Percentiles rank a stretch among this genome's conserved stretches.
phyloP scores from a whole-genome alignment of 1,140 invertebrate species.

The Branchinecta lynchi region DNA sequence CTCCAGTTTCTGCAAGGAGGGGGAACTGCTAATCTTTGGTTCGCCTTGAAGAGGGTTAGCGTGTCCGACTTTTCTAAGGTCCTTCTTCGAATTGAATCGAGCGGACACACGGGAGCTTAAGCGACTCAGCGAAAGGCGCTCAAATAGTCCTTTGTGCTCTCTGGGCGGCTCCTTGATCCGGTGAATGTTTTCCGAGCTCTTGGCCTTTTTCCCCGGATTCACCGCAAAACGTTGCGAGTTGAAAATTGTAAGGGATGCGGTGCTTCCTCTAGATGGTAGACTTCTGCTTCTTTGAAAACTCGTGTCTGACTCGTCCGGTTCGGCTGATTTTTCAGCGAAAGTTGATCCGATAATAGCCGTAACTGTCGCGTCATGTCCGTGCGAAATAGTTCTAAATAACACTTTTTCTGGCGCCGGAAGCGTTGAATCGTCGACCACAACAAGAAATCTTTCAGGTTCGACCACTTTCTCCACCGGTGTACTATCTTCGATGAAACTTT shows the following conservation, averaged over 20 bases:
- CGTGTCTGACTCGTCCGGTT: background rate
- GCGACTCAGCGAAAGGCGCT: background rate
- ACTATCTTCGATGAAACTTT: slow-evolving; percentile 29
- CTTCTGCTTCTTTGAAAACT: too few species aligned
- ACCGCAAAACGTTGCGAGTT: too few species aligned
- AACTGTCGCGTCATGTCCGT: background rate
- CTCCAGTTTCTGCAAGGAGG: too few species aligned
- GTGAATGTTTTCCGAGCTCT: background rate
- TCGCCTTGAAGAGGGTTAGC: too few species aligned
- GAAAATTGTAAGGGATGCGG: too few species aligned
- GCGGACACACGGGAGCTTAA: background rate
- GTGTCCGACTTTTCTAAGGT: too few species aligned
- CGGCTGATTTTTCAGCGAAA: background rate
- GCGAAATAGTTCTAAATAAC: background rate
- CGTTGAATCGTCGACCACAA: background rate
- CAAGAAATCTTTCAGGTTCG: slow-evolving; percentile 1
- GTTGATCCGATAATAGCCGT: background rate
- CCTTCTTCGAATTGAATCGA: too few species aligned
- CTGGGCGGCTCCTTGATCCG: background rate
- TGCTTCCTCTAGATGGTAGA: too few species aligned
- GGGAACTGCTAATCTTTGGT: too few species aligned
- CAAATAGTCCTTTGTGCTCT: background rate
- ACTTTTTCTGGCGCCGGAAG: background rate
- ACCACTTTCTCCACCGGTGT: too few species aligned
- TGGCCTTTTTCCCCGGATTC: background rate